Evolutionary conservation across 2,888 invertebrate genomes (phyloP), one percentile per base, ranked within the genome.

Genomic region (Macrostomum cliftonense): DNA sequence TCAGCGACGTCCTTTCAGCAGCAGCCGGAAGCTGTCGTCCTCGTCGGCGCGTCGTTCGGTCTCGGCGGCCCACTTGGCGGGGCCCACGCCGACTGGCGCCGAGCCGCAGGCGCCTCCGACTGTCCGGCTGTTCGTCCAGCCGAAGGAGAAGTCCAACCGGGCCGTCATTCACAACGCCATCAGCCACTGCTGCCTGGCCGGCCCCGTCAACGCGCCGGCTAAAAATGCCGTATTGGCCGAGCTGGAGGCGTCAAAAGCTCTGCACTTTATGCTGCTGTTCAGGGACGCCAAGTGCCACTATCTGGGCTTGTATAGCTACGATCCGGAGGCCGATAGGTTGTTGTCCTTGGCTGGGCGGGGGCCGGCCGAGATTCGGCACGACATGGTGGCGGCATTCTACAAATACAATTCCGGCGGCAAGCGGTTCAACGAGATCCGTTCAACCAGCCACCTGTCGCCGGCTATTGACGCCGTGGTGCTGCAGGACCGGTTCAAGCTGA

Each of bases 401-500:
- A 99, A 99, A 95, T 97, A 97, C 75, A 95, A 99, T 75, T 95
- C 93, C 55, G 97, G 97, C 64, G 87, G 84, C 61, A 97, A 97
- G 75, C 86, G 86, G 71, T 97, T 97, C 77, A 83, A 86, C 36
- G 84, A 85, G 76, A 82, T 97, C 58, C 89, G 89, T 72, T 93
- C 95, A 59, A 68, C 67, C 12, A 95, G 95, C 77, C 93, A 95
- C 76, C 77, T 97, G 70, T 93, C 95, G 48, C 93, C 95, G 62
- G 95, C 95, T 59, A 95, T 97, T 71, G 97, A 99, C 77, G 97
- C 93, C 70, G 89, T 97, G 75, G 89, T 89, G 73, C 88, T 97
- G 75, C 88, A 91, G 76, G 93, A 93, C 74, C 83, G 86, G 60
- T 78, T 91, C 67, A 97, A 97, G 97, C 88, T 89, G 75, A 58